Conservation (phyloP, 2,888 invertebrate genomes). For the Drosophila melanosoma region DNA sequence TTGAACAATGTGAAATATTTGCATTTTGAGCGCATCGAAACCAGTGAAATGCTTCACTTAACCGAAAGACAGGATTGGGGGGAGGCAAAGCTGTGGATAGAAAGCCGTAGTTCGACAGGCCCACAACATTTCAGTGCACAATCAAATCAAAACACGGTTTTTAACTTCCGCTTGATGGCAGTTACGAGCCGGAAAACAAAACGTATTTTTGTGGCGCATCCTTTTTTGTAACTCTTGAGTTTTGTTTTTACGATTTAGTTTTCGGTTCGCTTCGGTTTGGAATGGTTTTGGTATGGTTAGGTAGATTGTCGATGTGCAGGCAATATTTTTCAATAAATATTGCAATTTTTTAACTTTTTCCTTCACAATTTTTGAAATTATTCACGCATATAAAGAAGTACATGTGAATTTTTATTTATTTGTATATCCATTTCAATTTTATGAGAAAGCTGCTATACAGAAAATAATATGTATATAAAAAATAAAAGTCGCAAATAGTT, state of each 20-base stretch:
- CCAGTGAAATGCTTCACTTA: constrained; percentile 51
- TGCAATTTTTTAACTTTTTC: constrained; percentile 70
- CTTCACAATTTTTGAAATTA: constrained; percentile 67
- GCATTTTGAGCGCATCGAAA: constrained; percentile 45
- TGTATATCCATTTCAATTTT: constrained; percentile 47
- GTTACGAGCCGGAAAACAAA: constrained; percentile 62
- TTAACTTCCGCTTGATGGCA: constrained; percentile 77
- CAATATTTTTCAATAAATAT: constrained; percentile 77
- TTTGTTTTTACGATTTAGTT: constrained; percentile 35
- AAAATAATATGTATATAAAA: constrained; percentile 1
- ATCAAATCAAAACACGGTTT: constrained; percentile 80
- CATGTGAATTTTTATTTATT: constrained; percentile 62
- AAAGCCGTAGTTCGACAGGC: constrained; percentile 31
- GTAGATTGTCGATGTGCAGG: constrained; percentile 17
- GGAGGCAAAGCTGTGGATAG: neutral
- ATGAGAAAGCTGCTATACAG: constrained; percentile 46
- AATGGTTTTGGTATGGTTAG: constrained; percentile 12
- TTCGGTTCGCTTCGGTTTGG: constrained; percentile 3
- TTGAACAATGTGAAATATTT: constrained; percentile 69
- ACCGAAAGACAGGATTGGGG: neutral
- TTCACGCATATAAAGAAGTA: constrained; percentile 68
- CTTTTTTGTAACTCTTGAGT: constrained; percentile 16
- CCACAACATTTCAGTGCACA: constrained; percentile 68
- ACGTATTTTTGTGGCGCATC: constrained; percentile 5
- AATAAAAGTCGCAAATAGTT: constrained; percentile 23